These are phyloP conservation scores for Ruditapes philippinarum DNA, from an alignment of 1,140 invertebrate genomes.

Conservation along the genomic window DNA sequence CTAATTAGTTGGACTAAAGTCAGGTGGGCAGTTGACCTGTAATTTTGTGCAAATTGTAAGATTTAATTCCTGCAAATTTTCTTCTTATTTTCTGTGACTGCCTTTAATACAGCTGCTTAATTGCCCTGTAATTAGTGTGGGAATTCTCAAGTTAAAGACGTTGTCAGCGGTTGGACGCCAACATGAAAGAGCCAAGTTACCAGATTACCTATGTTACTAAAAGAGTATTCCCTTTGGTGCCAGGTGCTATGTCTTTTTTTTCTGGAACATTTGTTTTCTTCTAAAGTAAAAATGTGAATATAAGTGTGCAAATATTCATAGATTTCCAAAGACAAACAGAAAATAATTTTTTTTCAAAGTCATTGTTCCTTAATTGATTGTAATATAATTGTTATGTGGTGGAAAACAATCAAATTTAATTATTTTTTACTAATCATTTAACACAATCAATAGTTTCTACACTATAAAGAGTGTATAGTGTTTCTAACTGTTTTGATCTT, in stretches of 20 bases:
- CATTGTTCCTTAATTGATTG: conserved; percentile 26
- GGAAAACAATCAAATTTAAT: conserved; percentile 35
- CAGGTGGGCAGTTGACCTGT: conserved; percentile 37
- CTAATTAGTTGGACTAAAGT: no score
- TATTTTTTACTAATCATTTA: neutral
- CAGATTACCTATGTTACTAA: neutral
- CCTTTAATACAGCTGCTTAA: conserved; percentile 41
- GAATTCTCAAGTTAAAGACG: neutral
- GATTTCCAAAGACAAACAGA: neutral
- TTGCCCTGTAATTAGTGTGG: conserved; percentile 65
- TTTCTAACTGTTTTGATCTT: conserved; percentile 17
- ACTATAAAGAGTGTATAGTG: conserved; percentile 1
- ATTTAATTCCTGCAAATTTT: conserved; percentile 48
- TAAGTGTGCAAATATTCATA: neutral
- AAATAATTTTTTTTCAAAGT: neutral
- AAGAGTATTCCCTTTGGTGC: neutral
- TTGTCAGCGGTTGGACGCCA: conserved; percentile 39
- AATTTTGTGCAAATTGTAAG: conserved; percentile 43
- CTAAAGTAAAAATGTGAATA: no score
- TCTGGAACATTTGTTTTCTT: no score
- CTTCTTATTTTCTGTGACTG: conserved; percentile 23
- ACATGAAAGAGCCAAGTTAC: conserved; percentile 25
- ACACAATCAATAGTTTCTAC: conserved; percentile 10
- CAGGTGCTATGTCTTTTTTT: neutral
- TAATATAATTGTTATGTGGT: conserved; percentile 17